Evolutionary conservation across 1,140 invertebrate genomes (phyloP).

Genomic region (Heliconius hewitsoni): DNA sequence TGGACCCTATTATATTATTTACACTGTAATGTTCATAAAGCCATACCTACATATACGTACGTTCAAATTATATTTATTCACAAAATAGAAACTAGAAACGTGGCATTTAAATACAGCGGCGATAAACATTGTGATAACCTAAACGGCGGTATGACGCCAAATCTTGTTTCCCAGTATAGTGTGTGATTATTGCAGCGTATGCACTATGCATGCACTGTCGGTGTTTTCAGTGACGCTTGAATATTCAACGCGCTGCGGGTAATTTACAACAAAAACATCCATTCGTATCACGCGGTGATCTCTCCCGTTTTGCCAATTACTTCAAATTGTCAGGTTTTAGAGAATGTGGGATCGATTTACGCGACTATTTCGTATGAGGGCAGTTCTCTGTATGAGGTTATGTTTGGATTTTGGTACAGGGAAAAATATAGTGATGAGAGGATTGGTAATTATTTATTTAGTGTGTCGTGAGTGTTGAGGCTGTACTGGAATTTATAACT

Average conservation of each 20-base stretch:
- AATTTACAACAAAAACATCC: slow-evolving; percentile 32
- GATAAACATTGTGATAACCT: slow-evolving; percentile 35
- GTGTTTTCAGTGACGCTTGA: slow-evolving; percentile 31
- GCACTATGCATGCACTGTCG: slow-evolving; percentile 27
- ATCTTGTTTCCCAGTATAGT: slow-evolving; percentile 31
- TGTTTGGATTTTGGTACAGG: no score
- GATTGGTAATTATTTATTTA: no score
- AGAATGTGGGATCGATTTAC: background rate
- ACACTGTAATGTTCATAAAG: background rate
- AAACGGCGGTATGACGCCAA: slow-evolving; percentile 29
- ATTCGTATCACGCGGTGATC: slow-evolving; percentile 20
- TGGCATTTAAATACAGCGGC: slow-evolving; percentile 27
- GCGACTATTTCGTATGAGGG: background rate
- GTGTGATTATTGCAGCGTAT: slow-evolving; percentile 30
- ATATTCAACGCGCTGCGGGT: slow-evolving; percentile 30
- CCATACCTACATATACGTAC: background rate
- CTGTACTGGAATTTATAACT: no score
- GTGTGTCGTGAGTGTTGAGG: no score
- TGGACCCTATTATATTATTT: slow-evolving; percentile 4
- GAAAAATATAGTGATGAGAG: no score
- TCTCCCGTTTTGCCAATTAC: background rate
- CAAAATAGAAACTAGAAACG: slow-evolving; percentile 19
- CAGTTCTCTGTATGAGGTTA: background rate
- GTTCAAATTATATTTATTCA: background rate
- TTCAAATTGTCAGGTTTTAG: background rate